Conservation (phyloP, 2,888 invertebrate species). For the Cordilura impudica region DNA sequence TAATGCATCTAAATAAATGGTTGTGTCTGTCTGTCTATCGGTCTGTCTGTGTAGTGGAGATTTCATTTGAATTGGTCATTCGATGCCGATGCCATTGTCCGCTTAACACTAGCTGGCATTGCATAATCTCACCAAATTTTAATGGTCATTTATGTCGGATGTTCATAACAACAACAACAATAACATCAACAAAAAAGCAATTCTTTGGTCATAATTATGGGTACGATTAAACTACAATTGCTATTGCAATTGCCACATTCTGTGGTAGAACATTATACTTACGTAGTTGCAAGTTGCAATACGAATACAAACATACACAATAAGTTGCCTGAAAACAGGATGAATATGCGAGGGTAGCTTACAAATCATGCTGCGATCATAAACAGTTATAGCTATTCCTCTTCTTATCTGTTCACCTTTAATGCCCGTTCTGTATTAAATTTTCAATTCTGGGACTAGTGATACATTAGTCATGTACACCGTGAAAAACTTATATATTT, state of each 20-base stretch:
- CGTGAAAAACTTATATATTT: too few relatives aligned
- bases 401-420: too few relatives aligned
- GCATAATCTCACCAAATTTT: slow-evolving; percentile 53
- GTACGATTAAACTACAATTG: slow-evolving; percentile 62
- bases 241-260: slow-evolving; percentile 58
- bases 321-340: slow-evolving; percentile 33
- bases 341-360: slow-evolving; percentile 13
- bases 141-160: slow-evolving; percentile 56
- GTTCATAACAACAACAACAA: slow-evolving; percentile 2
- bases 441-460: too few relatives aligned
- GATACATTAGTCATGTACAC: too few relatives aligned
- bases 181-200: background rate
- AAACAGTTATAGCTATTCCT: too few relatives aligned
- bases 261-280: slow-evolving; percentile 35
- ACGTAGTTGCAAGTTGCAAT: background rate
- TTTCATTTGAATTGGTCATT: slow-evolving; percentile 14
- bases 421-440: too few relatives aligned
- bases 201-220: slow-evolving; percentile 54
- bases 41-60: background rate
- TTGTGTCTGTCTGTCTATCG: background rate
- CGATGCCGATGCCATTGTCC: slow-evolving; percentile 44
- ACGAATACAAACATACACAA: slow-evolving; percentile 7
- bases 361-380: too few relatives aligned
- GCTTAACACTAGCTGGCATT: slow-evolving; percentile 56
- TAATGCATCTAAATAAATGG: slow-evolving; percentile 21